Evolutionary conservation across 2,888 invertebrate species (phyloP).

Genomic region (Prosapia bicincta): DNA sequence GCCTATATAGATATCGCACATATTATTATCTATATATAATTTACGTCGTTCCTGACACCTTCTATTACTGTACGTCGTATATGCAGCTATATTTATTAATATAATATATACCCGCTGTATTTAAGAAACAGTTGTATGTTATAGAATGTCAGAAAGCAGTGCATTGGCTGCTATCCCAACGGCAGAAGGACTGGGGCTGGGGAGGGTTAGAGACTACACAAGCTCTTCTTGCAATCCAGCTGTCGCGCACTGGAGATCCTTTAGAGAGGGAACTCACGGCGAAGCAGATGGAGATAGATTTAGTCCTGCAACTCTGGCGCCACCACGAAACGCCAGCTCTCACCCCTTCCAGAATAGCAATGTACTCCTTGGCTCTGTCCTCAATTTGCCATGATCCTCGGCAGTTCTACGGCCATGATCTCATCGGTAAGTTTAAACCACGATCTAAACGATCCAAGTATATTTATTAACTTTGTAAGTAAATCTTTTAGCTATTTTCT

Average conservation of each 20-base stretch:
- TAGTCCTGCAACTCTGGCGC: conserved; percentile 78
- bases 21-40: too few species aligned
- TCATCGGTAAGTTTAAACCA: conserved; percentile 66
- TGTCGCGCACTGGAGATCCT: conserved; percentile 56
- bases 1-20: too few species aligned
- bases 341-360: conserved; percentile 67
- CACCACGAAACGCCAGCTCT: conserved; percentile 31
- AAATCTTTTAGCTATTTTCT: too few species aligned
- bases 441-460: too few species aligned
- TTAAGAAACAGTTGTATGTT: too few species aligned
- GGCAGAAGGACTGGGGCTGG: conserved; percentile 77
- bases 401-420: conserved; percentile 80
- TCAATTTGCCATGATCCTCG: conserved; percentile 81
- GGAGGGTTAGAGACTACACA: conserved; percentile 75
- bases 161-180: conserved; percentile 68
- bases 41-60: too few species aligned
- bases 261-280: conserved; percentile 72
- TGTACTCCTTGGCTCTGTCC: conserved; percentile 74
- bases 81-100: too few species aligned
- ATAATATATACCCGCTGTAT: too few species aligned
- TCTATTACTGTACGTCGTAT: too few species aligned
- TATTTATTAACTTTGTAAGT: too few species aligned
- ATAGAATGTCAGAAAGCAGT: conserved; percentile 59
- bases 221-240: conserved; percentile 74
- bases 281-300: conserved; percentile 86